Base-by-base conservation (phyloP, 1,140 invertebrate genomes). In the Drosophila erecta region DNA sequence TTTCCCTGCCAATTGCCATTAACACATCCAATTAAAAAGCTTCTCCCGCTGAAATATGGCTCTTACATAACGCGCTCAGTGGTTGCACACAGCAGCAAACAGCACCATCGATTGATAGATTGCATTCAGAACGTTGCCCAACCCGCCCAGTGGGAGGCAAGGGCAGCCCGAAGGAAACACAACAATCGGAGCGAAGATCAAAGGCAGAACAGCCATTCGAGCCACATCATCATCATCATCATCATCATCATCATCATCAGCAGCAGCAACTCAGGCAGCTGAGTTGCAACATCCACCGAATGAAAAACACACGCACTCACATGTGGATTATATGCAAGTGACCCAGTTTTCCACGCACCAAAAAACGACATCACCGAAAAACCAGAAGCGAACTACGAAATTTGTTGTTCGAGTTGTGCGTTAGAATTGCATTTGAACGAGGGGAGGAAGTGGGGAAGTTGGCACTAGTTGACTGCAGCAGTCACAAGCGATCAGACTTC, bases 51-150 rank as follows among this genome's bases (percentile, higher is more conserved):
- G 27, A 85, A 72, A 72, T 76, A 60, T 56, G 53, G 41, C 54
- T 30, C 17, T 87, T 87, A 89, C 79, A 87, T 87, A 83, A 87
- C 69, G 33, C 55, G 56, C 71, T 62, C 75, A 57, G 75, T 87
- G 79, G 83, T 87, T 81, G 81, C 69, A 72, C 49, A 65, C 55
- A 46, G 46, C 62, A 37, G 47, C 51, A 67, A 12, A 64, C 40
- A 46, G 35, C 47, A 11, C 47, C 53, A 62, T 27, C 70, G 84
- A 79, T 89, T 87, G 83, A 87, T 87, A 86, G 79, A 87, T 87
- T 87, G 83, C 83, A 87, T 89, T 87, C 83, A 89, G 76, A 89
- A 58, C 75, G 49, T 87, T 87, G 64, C 83, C 75, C 75, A 85
- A 87, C 35, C 58, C 55, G 49, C 56, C 43, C 62, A 57, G 58